Evolutionary conservation across 2,113 vertebrate species (phyloP).

Genomic region (Oenanthe oenanthe): DNA sequence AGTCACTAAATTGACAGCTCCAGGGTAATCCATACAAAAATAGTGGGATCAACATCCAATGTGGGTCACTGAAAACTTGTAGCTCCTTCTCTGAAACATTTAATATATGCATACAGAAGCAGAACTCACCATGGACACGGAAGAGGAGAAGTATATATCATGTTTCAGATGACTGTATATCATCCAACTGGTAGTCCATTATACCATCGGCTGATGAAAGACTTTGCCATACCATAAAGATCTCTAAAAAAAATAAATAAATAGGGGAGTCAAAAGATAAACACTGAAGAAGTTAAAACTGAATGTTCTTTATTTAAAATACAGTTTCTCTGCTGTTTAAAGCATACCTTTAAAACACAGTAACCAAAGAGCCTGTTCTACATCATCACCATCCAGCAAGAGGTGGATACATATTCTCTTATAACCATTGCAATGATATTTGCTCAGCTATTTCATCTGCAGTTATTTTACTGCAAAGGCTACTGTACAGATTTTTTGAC

Average conservation of each 20-base stretch:
- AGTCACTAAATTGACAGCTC: neutral
- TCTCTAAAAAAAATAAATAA: constrained; percentile 6
- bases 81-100: neutral
- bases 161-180: constrained; percentile 16
- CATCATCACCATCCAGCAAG: neutral
- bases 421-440: neutral
- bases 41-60: fast-evolving
- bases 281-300: neutral
- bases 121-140: constrained; percentile 49
- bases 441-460: neutral
- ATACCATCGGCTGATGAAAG: neutral
- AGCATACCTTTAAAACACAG: neutral
- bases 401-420: neutral
- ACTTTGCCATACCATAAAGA: constrained; percentile 54
- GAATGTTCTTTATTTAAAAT: neutral
- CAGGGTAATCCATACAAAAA: neutral
- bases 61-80: neutral
- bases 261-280: neutral
- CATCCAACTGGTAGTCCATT: constrained; percentile 31
- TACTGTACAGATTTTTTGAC: neutral
- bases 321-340: neutral
- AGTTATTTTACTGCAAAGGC: neutral
- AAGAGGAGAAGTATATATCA: neutral
- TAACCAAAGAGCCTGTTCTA: neutral
- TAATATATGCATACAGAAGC: neutral